Conservation (phyloP, 2,888 invertebrate species). For the Sympetrum striolatum region DNA sequence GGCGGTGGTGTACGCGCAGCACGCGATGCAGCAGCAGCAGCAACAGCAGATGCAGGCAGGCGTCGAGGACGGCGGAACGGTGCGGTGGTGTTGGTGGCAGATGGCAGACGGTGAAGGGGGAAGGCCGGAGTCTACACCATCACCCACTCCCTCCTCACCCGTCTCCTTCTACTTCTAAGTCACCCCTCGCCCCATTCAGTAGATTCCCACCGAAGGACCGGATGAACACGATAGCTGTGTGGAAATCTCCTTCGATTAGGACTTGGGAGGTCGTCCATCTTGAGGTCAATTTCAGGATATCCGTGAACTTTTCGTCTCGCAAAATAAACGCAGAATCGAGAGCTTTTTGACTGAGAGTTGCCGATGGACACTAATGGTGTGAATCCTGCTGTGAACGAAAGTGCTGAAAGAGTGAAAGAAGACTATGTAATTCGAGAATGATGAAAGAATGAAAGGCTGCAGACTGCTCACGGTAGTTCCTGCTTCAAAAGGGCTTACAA, state of each 20-base stretch:
- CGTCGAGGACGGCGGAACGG: background rate
- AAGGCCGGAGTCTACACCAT: background rate
- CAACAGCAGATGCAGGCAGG: background rate
- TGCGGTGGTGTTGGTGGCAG: constrained; percentile 36
- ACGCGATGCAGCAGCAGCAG: background rate
- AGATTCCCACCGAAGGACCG: background rate
- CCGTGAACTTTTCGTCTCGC: too few species aligned
- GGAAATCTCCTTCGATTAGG: too few species aligned
- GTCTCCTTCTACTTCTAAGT: constrained; percentile 28
- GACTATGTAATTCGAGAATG: background rate
- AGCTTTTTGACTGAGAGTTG: background rate
- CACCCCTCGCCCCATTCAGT: background rate
- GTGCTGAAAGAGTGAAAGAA: background rate
- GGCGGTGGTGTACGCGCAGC: constrained; percentile 67
- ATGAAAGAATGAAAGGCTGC: background rate
- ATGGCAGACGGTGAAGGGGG: background rate
- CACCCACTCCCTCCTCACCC: background rate
- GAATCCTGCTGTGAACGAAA: background rate
- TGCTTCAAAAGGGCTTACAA: background rate
- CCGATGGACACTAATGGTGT: background rate
- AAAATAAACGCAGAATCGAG: background rate
- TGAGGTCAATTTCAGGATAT: too few species aligned
- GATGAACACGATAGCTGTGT: background rate
- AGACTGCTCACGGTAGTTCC: background rate
- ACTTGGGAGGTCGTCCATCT: too few species aligned